Base-by-base conservation (phyloP, 2,888 invertebrate genomes). In the Exephanes ischioxanthus region DNA sequence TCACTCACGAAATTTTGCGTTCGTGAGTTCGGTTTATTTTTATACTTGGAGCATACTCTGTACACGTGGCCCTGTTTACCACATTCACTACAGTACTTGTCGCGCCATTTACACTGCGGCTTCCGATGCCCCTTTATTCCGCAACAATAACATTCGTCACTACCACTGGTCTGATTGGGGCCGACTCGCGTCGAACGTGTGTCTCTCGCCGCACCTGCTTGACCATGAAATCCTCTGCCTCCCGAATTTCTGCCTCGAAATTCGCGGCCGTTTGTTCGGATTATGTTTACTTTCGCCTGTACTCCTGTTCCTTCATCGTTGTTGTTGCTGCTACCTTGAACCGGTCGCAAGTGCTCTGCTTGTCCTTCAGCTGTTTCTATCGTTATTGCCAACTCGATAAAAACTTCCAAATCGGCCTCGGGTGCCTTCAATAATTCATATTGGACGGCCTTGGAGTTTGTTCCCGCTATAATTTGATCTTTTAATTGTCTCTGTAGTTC, bases 31-130 rank as follows among this genome's bases (percentile, higher is more conserved):
- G 61, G 7, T 63, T 30, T 63, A 9, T 63, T 63, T 9, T 30
- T 30, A 30, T 30, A 14, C 26, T 63, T 63, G 11, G 30, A 30
- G 33, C 45, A 75, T 51, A 70, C 61, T 61, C 45, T 70, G 11
- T 30, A 79, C 1, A 80, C 63, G 33, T 72, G 80, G 7, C 80
- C 80, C n/a, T 72, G 41, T 51, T 80, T 16, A 1, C 80, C 72
- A 66, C 80, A 80, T 4, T 80, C 80, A 22, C 80, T 80, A 51
- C 72, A 80, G 14, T 48, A 80, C 41, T 80, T 72, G 6, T 71
- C 61, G 1, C 63, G 19, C n/a, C 61, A 41, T n/a, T 61, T 30
- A 41, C 72, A 80, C 48, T 53, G 30, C 9, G 30, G 30, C 30
- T 63, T 33, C 6, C 61, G 19, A 61, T 61, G 61, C 9, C 61